phyloP scores from a whole-genome alignment of 2,113 vertebrate species.

The Bungarus multicinctus region DNA sequence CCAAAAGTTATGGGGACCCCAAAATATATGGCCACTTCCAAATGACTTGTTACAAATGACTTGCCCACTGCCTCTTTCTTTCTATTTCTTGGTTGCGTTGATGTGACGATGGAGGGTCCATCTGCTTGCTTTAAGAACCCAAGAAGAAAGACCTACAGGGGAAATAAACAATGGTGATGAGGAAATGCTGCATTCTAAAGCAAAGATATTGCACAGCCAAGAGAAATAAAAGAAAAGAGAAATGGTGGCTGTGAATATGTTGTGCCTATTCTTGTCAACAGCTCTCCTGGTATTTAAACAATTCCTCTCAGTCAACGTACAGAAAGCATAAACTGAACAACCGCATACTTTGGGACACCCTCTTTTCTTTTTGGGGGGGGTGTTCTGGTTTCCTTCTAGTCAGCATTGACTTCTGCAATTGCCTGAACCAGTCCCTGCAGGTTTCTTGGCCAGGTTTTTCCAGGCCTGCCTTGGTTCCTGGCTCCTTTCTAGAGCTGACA shows the following conservation, averaged over 20 bases:
- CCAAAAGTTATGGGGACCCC: neutral
- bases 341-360: neutral
- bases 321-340: neutral
- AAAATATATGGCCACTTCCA: neutral
- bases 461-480: neutral
- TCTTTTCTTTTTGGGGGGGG: neutral
- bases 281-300: neutral
- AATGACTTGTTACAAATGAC: neutral
- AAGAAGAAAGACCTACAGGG: neutral
- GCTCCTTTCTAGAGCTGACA: neutral
- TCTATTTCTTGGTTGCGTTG: neutral
- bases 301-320: neutral
- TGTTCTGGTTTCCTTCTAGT: neutral
- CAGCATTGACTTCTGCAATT: neutral
- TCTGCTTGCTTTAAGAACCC: neutral
- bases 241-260: neutral
- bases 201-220: neutral
- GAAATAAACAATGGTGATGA: neutral
- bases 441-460: neutral
- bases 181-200: neutral
- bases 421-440: neutral
- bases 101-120: neutral
- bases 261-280: neutral
- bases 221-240: neutral
- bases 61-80: neutral